Base-by-base conservation (phyloP, 2,888 invertebrate genomes). In the Ephialtes manifestator region DNA sequence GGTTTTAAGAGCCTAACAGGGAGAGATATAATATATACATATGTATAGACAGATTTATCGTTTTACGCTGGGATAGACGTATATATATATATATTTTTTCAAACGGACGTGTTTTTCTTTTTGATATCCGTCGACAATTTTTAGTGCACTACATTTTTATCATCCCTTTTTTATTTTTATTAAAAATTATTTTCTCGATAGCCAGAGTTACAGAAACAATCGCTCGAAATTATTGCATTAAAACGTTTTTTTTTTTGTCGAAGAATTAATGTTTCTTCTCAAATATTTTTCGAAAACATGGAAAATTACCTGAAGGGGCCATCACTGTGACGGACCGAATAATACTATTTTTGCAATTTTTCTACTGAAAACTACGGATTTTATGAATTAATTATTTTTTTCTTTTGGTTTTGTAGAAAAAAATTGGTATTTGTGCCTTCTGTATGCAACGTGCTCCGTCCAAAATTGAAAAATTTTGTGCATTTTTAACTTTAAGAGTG, bases 41-140 rank as follows among this genome's bases (percentile, higher is more conserved):
- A 76, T 51, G 53, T 55, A 79, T 71, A 79, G 72, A 79, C 71
- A 72, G 79, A 79, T 72, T 72, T 79, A 79, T 79, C 71, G 53
- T 79, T 72, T 78, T 63, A 78, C 53, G 46, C 48, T 65, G 72
- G 74, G 48, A 79, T 80, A 77, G 70, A 31, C 60, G 39, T 72
- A 67, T 51, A 65, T 60, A 72, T 65, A 85, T 75, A 67, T 53
- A 51, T 46, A 35, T 67, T 48, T 77, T 70, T 74, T 20, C 4
- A 18, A 65, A 39, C 11, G 35, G 10, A 65, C 28, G 65, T 70
- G 4, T 68, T 68, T 48, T 63, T 65, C 43, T 75, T 67, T 74
- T 48, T 48, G 18, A 28, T 65, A 48, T 71, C 60, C 39, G 18
- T 28, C 39, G 55, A 31, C 39, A 20, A 46, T 72, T 58, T 43